Conservation (phyloP, 1,140 invertebrate species). For the Berghia stephanieae region DNA sequence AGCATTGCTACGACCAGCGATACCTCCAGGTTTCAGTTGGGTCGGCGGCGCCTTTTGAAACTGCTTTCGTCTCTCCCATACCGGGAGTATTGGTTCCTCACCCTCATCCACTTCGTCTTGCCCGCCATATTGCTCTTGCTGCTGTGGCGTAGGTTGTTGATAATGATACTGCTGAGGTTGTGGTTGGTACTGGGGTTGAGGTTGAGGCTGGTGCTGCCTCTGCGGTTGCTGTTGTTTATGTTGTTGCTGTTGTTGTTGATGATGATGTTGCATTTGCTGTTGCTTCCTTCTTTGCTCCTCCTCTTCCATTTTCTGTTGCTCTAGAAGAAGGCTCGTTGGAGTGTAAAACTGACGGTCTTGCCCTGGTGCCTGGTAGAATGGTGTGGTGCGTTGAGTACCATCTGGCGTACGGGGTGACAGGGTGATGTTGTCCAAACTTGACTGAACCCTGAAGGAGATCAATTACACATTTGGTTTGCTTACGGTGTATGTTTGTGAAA, state of each 20-base stretch:
- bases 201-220: constrained; percentile 8
- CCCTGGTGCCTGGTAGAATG: constrained; percentile 17
- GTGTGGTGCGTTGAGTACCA: constrained; percentile 22
- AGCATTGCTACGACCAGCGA: too few relatives aligned
- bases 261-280: constrained; percentile 17
- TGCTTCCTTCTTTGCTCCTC: constrained; percentile 29
- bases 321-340: constrained; percentile 23
- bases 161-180: constrained; percentile 19
- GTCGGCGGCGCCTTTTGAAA: constrained; percentile 48
- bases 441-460: constrained; percentile 35
- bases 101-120: constrained; percentile 30
- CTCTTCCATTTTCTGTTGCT: constrained; percentile 33
- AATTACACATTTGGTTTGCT: too few relatives aligned
- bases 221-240: too few relatives aligned
- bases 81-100: constrained; percentile 42
- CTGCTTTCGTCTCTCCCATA: constrained; percentile 52
- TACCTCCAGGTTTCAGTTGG: too few relatives aligned
- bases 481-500: too few relatives aligned
- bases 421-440: constrained; percentile 38
- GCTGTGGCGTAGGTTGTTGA: constrained; percentile 17
- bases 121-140: not conserved
- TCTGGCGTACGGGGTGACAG: constrained; percentile 38
- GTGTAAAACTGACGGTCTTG: constrained; percentile 20
- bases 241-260: too few relatives aligned
- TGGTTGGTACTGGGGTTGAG: constrained; percentile 25